Evolutionary conservation across 2,888 invertebrate genomes (phyloP), one percentile per base, ranked within the genome.

Genomic region (Drosophila pegasa): DNA sequence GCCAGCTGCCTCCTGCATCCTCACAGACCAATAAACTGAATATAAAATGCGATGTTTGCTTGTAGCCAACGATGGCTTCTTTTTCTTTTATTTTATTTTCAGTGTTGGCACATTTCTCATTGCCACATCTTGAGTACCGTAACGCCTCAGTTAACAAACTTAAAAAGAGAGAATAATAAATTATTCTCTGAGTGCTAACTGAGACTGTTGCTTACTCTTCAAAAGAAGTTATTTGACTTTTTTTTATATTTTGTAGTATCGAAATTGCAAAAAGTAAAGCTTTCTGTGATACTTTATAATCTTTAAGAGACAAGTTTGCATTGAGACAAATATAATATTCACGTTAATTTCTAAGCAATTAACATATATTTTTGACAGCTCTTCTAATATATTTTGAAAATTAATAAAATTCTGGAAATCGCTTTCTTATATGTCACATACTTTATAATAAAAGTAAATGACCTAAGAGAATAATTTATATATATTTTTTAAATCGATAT

Each of bases 141-240:
- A 71, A 80, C 71, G 83, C 80, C 72, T 75, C 67, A 79, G 79
- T 74, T 65, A 74, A 71, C 81, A 72, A 77, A 75, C 66, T 71
- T 72, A 60, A 48, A 52, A 48, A 55, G 22, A 6, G 0, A 27
- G 8, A 20, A 22, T 8, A 33, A 14, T 6, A 1, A n/a, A n/a
- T 25, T 43, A 27, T 27, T 43, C 0, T 16, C 2, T 25, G 14
- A 6, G 3, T 7, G 47, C 18, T 12, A 3, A 31, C 20, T 18
- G n/a, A 22, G 22, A 22, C 33, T 33, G 6, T 16, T 33, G n/a
- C 4, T 5, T 48, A 33, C 20, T 12, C 50, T 35, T 9, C 9
- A 18, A n/a, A n/a, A n/a, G n/a, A n/a, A n/a, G n/a, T n/a, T n/a
- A n/a, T n/a, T n/a, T n/a, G n/a, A n/a, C n/a, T n/a, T n/a, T n/a